Base-by-base conservation (phyloP, 2,888 invertebrate genomes). In the Plagodis dolabraria region DNA sequence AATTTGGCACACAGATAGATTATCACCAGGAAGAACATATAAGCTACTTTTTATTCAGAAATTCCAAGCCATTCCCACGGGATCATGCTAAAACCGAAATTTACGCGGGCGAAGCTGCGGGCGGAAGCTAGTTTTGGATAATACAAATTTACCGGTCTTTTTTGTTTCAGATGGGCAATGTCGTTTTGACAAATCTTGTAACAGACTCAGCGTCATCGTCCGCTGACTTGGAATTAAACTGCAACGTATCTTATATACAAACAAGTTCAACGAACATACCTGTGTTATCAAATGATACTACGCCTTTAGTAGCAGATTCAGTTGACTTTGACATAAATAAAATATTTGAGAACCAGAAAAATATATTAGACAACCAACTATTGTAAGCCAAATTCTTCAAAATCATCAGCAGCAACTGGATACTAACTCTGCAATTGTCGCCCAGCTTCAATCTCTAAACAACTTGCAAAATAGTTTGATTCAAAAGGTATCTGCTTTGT, bases 401-500 rank as follows among this genome's bases (percentile, higher is more conserved):
- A 57, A 50, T 40, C 44, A 47, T 40, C 50, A 51, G 51, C 57
- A 48, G 33, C 51, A 51, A 51, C 50, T 46, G 46, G 57, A 57
- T 47, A 51, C 11, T 33, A 57, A 50, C 50, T 43, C 46, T 5
- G 47, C 51, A 57, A 51, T 57, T 46, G 38, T 34, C 46, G 36
- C 36, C 7, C 36, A 7, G 36, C 7, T 36, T 36, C 36, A 36
- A 36, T 36, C 36, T 36, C 36, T 36, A 36, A 46, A 10, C 22
- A 36, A 53, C 9, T 38, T 38, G 38, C 38, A 22, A 38, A 53
- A 34, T 38, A 38, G 33, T 46, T 46, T 53, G 22, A 53, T 46
- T 35, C 38, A 53, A 38, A 53, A 53, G 33, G 46, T 46, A 38
- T 49, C 60, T 54, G 47, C 51, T 54, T 60, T 54, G 46, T 59